These are phyloP conservation scores for Argopecten irradians DNA, from an alignment of 1,140 invertebrate species.

Conservation along the genomic window DNA sequence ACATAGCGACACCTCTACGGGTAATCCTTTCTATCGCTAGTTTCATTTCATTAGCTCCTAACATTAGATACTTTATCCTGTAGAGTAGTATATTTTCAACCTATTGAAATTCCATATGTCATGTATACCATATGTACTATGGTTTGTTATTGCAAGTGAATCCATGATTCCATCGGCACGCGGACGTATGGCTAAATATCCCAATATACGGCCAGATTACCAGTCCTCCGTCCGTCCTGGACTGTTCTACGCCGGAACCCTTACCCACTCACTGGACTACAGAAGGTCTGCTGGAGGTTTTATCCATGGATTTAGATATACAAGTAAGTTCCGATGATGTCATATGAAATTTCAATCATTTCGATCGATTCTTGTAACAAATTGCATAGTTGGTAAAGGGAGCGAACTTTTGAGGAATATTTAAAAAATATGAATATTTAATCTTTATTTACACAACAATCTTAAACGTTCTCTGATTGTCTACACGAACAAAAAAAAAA, in stretches of 20 bases:
- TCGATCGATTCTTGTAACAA: background rate
- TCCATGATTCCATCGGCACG: background rate
- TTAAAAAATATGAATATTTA: background rate
- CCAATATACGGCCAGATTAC: slow-evolving; percentile 69
- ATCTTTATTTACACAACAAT: background rate
- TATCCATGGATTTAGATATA: slow-evolving; percentile 77
- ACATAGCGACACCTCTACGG: no score
- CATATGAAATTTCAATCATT: background rate
- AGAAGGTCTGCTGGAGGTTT: slow-evolving; percentile 76
- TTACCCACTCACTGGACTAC: slow-evolving; percentile 75
- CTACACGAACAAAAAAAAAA: no score
- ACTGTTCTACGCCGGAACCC: slow-evolving; percentile 74
- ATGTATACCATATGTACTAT: no score
- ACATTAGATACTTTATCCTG: no score
- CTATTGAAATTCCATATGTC: no score
- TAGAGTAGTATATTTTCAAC: no score
- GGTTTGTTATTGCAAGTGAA: no score
- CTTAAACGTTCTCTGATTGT: background rate
- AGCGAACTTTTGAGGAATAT: background rate
- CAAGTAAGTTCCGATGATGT: slow-evolving; percentile 62
- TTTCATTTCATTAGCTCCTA: no score
- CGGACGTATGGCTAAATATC: slow-evolving; percentile 67
- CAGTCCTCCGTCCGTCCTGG: slow-evolving; percentile 68
- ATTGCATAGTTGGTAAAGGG: background rate
- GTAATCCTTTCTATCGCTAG: no score